Conservation (phyloP, 2,797 vertebrate species). For the Typhlichthys eigenmanni region DNA sequence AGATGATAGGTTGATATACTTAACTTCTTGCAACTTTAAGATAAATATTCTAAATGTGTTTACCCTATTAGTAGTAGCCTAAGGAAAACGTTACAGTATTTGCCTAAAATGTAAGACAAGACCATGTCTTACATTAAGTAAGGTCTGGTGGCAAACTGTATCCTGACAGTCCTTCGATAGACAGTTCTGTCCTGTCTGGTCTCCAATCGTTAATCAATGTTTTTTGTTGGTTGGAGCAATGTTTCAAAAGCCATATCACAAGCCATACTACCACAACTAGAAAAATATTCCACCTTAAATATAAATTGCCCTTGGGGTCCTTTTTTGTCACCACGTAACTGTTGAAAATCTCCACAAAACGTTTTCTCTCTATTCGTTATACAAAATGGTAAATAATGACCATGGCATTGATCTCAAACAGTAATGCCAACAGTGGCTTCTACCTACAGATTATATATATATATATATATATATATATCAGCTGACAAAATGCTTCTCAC, state of each 20-base stretch:
- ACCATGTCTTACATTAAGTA: neutral
- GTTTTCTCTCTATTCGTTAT: neutral
- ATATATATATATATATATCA: too few relatives aligned
- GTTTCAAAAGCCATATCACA: too few relatives aligned
- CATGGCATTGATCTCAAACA: neutral
- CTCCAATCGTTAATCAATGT: too few relatives aligned
- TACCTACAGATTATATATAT: too few relatives aligned
- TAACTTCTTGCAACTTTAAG: neutral
- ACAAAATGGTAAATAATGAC: neutral
- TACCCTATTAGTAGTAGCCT: too few relatives aligned
- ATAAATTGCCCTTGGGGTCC: conserved; percentile 12
- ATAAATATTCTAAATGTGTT: neutral
- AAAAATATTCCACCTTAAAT: conserved; percentile 6
- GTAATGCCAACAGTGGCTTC: too few relatives aligned
- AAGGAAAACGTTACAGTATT: too few relatives aligned
- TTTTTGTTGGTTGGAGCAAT: too few relatives aligned
- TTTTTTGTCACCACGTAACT: too few relatives aligned
- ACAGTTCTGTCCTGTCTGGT: too few relatives aligned
- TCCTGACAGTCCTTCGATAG: neutral
- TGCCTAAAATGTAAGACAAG: neutral
- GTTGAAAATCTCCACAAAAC: too few relatives aligned
- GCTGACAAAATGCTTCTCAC: too few relatives aligned
- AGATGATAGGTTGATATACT: neutral
- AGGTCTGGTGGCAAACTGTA: neutral
- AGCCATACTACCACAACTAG: neutral